A percentile compares a stretch with the other conserved stretches of the same genome.
Conservation (phyloP, 2,888 invertebrate genomes). For the Ormyrus pomaceus region DNA sequence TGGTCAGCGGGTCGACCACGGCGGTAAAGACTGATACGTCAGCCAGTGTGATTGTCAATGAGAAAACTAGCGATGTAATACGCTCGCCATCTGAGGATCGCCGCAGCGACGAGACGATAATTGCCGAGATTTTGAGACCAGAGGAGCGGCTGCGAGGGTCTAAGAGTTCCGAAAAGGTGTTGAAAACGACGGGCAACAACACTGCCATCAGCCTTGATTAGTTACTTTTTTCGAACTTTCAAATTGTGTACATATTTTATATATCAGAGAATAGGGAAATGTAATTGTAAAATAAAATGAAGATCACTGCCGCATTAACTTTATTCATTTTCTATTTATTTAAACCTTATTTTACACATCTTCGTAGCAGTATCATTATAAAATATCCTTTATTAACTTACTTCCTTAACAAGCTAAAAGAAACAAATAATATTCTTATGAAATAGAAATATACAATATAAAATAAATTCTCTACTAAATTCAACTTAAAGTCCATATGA, state of each 20-base stretch:
- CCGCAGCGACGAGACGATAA: constrained; percentile 72
- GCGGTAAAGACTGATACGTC: constrained; percentile 58
- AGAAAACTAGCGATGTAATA: constrained; percentile 54
- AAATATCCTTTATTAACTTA: no score
- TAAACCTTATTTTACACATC: no score
- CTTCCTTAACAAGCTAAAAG: no score
- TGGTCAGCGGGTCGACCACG: constrained; percentile 64
- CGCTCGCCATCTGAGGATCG: constrained; percentile 60
- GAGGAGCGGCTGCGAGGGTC: constrained; percentile 69
- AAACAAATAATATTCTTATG: no score
- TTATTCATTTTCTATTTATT: no score
- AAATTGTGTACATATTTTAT: constrained; percentile 73
- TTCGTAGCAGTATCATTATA: no score
- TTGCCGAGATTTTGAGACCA: constrained; percentile 73
- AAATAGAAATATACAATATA: no score
- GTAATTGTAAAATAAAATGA: constrained; percentile 57
- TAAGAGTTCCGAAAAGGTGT: constrained; percentile 68
- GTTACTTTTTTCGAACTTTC: constrained; percentile 62
- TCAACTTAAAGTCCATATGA: no score
- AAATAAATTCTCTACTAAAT: no score
- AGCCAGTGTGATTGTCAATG: constrained; percentile 46
- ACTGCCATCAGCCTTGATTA: constrained; percentile 75
- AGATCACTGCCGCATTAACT: constrained; percentile 59
- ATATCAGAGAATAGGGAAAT: constrained; percentile 58
- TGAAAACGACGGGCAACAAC: constrained; percentile 71